Percentiles rank a stretch among this genome's conserved stretches.
Evolutionary conservation across 2,113 vertebrate genomes (phyloP).

Genomic region (Grantiella picta): DNA sequence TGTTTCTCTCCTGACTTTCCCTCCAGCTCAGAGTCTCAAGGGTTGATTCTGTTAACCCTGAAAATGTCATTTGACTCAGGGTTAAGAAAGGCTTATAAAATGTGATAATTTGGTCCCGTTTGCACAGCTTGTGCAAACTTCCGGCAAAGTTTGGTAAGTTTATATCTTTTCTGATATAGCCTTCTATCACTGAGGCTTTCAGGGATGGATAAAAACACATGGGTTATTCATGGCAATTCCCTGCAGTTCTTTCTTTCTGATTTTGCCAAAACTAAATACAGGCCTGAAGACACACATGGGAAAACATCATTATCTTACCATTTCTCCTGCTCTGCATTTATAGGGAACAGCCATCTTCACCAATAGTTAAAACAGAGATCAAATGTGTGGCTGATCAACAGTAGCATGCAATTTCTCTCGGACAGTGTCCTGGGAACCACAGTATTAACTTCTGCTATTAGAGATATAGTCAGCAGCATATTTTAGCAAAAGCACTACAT

Average conservation of each 20-base stretch:
- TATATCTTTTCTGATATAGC: not conserved
- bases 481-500: not conserved
- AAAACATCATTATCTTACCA: not conserved
- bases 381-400: not conserved
- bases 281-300: not conserved
- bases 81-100: not conserved
- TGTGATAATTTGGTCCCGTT: not conserved
- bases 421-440: not conserved
- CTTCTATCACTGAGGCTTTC: not conserved
- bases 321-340: not conserved
- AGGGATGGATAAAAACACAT: not conserved
- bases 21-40: not conserved
- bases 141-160: not conserved
- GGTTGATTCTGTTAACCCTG: not conserved
- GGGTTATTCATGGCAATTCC: not conserved
- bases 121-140: not conserved
- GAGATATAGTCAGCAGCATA: not conserved
- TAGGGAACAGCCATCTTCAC: not conserved
- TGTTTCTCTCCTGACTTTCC: not conserved
- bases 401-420: not conserved
- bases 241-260: not conserved
- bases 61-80: not conserved
- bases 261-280: not conserved
- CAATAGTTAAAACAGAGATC: not conserved
- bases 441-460: not conserved